phyloP scores from a whole-genome alignment of 2,888 invertebrate species.

The Cryptocephalus primarius region DNA sequence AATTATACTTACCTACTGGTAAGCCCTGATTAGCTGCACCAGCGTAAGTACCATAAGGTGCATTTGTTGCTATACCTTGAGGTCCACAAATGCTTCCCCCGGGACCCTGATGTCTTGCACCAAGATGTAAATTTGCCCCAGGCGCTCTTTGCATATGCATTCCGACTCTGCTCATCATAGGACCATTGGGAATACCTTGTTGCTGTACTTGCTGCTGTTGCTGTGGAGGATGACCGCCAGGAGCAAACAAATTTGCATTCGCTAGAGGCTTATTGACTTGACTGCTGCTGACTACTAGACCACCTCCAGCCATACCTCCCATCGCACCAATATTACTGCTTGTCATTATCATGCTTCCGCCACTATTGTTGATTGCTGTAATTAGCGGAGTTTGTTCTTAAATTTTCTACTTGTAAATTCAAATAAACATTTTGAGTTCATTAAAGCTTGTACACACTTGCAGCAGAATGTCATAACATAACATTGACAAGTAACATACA shows the following conservation, averaged over 20 bases:
- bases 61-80: conserved; percentile 41
- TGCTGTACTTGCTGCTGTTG: conserved; percentile 25
- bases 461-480: too few species aligned
- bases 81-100: conserved; percentile 47
- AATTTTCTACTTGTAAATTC: neutral
- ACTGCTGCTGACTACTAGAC: conserved; percentile 62
- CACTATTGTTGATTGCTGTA: conserved; percentile 56
- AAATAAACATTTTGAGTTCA: too few species aligned
- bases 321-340: conserved; percentile 59
- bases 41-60: conserved; percentile 36
- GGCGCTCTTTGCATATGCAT: conserved; percentile 37
- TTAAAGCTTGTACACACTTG: too few species aligned
- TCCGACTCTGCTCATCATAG: conserved; percentile 48
- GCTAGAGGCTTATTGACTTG: conserved; percentile 61
- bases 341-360: conserved; percentile 68
- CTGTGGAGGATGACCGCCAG: conserved; percentile 35
- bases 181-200: conserved; percentile 67
- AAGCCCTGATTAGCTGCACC: conserved; percentile 41
- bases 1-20: conserved; percentile 29
- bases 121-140: conserved; percentile 37
- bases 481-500: too few species aligned
- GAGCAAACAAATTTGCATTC: conserved; percentile 49
- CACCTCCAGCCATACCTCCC: conserved; percentile 58
- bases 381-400: conserved; percentile 9
- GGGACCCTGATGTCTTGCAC: conserved; percentile 50